Conservation (phyloP, 2,113 vertebrate species). For the Grantiella picta region DNA sequence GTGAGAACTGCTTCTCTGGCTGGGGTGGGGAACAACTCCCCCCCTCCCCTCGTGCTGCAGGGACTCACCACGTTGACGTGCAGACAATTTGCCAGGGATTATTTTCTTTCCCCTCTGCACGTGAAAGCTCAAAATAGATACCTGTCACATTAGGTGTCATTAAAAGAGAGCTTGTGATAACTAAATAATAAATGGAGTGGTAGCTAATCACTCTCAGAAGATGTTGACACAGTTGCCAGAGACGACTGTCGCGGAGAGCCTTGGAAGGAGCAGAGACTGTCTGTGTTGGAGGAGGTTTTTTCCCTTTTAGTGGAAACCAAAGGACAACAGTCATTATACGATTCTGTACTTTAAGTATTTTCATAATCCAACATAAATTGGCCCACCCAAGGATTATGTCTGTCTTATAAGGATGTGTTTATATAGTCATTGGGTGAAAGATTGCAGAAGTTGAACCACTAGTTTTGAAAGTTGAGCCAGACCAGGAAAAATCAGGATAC, state of each 20-base stretch:
- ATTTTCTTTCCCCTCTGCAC: background rate
- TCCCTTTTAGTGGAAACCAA: slow-evolving; percentile 67
- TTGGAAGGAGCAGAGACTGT: background rate
- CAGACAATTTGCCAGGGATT: background rate
- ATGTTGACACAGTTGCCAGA: slow-evolving; percentile 35
- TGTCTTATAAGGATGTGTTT: slow-evolving; percentile 86
- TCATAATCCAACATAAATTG: slow-evolving; percentile 87
- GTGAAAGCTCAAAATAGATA: slow-evolving; percentile 15
- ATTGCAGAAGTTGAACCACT: slow-evolving; percentile 91
- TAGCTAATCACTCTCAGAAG: slow-evolving; percentile 49
- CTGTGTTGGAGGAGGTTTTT: slow-evolving; percentile 8
- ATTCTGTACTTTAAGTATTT: slow-evolving; percentile 86
- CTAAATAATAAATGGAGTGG: slow-evolving; percentile 31
- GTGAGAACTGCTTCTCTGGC: slow-evolving; percentile 68
- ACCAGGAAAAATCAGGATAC: slow-evolving; percentile 99
- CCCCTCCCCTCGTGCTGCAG: background rate
- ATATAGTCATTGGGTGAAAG: slow-evolving; percentile 87
- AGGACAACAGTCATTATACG: slow-evolving; percentile 83
- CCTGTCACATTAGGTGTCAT: background rate
- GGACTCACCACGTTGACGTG: background rate
- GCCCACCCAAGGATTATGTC: slow-evolving; percentile 86
- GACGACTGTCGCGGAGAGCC: background rate
- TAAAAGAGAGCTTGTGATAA: slow-evolving; percentile 29
- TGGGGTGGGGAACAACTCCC: background rate
- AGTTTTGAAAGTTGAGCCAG: slow-evolving; percentile 92